These are phyloP conservation scores for Oreortyx pictus DNA, from an alignment of 2,797 vertebrate species.

Conservation along the genomic window DNA sequence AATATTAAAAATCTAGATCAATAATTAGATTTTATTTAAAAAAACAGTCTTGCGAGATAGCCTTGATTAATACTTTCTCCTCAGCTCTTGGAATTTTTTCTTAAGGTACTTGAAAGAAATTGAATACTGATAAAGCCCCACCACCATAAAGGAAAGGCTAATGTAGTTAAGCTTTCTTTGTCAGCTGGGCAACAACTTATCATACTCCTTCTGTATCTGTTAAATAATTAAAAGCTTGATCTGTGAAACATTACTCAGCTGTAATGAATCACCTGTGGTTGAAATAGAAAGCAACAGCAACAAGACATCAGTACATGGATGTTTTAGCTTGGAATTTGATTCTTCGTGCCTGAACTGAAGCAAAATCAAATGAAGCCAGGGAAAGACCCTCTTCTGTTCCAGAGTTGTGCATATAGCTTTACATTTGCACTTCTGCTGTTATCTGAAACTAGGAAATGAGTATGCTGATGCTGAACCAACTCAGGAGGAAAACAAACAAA, in stretches of 20 bases:
- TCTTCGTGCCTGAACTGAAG: background rate
- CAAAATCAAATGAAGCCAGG: slow-evolving; percentile 10
- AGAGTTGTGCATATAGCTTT: background rate
- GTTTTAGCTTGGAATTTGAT: background rate
- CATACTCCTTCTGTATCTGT: background rate
- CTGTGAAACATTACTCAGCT: background rate
- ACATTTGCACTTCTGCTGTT: background rate
- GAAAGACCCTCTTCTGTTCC: background rate
- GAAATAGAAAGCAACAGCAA: background rate
- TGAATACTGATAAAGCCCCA: background rate
- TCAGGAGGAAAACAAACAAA: background rate
- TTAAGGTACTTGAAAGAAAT: background rate
- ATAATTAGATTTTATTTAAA: background rate
- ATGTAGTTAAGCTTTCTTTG: slow-evolving; percentile 11
- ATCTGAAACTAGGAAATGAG: background rate
- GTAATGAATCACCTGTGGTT: slow-evolving; percentile 1
- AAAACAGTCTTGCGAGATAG: background rate
- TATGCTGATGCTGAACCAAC: background rate
- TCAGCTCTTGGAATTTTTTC: background rate
- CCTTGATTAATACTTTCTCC: background rate
- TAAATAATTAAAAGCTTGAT: slow-evolving; percentile 29
- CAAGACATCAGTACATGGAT: background rate
- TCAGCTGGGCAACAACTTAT: background rate
- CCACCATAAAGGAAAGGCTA: background rate
- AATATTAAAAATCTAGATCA: background rate